Evolutionary conservation across 2,888 invertebrate genomes (phyloP).

Genomic region (Ophonus ardosiacus): DNA sequence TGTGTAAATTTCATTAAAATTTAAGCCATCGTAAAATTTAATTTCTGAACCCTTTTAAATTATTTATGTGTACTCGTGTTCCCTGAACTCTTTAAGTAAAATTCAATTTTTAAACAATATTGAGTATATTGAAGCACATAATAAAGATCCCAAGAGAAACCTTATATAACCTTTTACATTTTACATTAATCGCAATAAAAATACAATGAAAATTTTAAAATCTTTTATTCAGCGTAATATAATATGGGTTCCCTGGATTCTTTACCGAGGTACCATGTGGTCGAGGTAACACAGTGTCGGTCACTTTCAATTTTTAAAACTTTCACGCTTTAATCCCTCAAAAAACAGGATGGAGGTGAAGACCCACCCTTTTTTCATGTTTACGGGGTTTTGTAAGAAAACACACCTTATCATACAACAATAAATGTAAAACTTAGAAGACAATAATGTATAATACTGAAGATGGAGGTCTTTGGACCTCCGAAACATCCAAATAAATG

Average conservation of each 20-base stretch:
- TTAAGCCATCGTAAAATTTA: neutral
- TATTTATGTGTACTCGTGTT: neutral
- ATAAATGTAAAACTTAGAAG: no score
- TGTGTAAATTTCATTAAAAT: neutral
- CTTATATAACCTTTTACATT: neutral
- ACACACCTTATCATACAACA: no score
- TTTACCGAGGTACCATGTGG: no score
- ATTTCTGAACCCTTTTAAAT: neutral
- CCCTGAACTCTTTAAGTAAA: neutral
- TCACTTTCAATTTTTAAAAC: neutral
- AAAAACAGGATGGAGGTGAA: no score
- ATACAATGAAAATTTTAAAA: neutral
- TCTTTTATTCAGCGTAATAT: neutral
- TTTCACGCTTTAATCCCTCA: no score
- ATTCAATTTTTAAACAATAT: neutral
- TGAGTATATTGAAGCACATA: neutral
- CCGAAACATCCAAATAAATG: no score
- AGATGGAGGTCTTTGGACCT: no score
- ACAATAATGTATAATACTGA: no score
- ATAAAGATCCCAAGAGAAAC: neutral
- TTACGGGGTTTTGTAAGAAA: no score
- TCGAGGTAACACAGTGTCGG: no score
- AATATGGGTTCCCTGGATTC: neutral
- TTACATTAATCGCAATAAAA: neutral
- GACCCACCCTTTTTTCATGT: no score